Base-by-base conservation (phyloP, 2,113 vertebrate genomes). In the Seriola aureovittata region DNA sequence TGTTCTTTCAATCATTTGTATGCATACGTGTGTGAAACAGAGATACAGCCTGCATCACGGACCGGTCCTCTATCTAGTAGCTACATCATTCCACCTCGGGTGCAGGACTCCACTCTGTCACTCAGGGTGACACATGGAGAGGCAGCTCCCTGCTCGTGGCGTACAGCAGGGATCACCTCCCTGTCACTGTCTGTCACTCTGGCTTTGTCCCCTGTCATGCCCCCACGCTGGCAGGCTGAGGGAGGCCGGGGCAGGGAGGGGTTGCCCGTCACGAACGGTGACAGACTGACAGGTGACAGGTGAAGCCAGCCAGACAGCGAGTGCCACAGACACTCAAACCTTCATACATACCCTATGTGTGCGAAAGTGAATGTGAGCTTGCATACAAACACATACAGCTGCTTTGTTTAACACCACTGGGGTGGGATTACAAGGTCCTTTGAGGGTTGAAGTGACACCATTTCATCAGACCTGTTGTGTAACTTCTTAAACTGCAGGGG, bases 261-360 rank as follows among this genome's bases (percentile, higher is more conserved):
- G 50, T 50, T 50, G 50, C 1, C 29, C 36, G n/a, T 90, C 86
- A 85, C 4, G 29, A 71, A 32, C 16, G 1, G 48, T 82, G 92
- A 93, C 88, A 89, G 85, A 88, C 58, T 93, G 93, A 94, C 92
- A 93, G 90, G 87, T 93, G 94, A 93, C 92, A 92, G 93, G 92
- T 90, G 89, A 92, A 78, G 75, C 70, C 52, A 46, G 78, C 66
- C 82, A 70, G 79, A 85, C 81, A 82, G 71, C 58, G 4, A 34
- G 50, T 40, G 66, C 46, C 65, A 76, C 75, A 68, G 70, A 78
- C 80, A 75, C 77, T 62, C 29, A 58, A 62, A 57, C 36, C 62
- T 63, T 72, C 75, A 72, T 80, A 66, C 75, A 71, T 69, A 75
- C 62, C 72, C 36, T 68, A 0, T 72, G 69, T 75, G 54, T 64